A percentile compares a stretch with the other conserved stretches of the same genome.
Conservation (phyloP, 2,113 vertebrate species). For the Cephalopholis sonnerati region DNA sequence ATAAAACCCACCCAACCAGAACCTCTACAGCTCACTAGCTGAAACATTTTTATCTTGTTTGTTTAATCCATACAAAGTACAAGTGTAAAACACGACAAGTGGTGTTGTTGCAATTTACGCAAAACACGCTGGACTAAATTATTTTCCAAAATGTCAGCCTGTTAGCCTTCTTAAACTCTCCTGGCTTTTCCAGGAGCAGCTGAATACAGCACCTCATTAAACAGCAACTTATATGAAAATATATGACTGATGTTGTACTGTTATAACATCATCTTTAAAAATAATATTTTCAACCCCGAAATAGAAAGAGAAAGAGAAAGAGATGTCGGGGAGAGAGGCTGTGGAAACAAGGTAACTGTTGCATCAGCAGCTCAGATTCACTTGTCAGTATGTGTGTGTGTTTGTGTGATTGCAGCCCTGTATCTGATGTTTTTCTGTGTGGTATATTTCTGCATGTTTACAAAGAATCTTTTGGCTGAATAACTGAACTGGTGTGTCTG, state of each 20-base stretch:
- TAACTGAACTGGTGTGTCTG: neutral
- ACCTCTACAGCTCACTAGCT: neutral
- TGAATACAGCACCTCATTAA: neutral
- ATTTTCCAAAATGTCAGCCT: too few species aligned
- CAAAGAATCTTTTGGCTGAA: neutral
- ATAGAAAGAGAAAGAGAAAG: neutral
- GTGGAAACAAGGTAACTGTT: neutral
- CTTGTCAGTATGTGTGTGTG: conserved; percentile 10
- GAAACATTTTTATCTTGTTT: neutral
- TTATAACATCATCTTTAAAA: neutral
- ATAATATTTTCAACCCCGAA: neutral
- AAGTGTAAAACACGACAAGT: neutral
- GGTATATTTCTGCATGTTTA: neutral
- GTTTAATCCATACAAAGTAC: neutral
- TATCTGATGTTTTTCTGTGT: neutral
- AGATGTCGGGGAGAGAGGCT: neutral
- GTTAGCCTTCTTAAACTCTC: neutral
- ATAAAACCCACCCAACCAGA: too few species aligned
- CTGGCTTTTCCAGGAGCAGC: neutral
- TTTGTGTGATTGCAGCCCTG: neutral
- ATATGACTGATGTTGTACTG: neutral
- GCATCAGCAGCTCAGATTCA: conserved; percentile 7
- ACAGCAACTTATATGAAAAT: neutral
- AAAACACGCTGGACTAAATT: neutral
- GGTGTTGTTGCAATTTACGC: neutral